Base-by-base conservation (phyloP, 2,888 invertebrate genomes). In the Pedicia rivosa region DNA sequence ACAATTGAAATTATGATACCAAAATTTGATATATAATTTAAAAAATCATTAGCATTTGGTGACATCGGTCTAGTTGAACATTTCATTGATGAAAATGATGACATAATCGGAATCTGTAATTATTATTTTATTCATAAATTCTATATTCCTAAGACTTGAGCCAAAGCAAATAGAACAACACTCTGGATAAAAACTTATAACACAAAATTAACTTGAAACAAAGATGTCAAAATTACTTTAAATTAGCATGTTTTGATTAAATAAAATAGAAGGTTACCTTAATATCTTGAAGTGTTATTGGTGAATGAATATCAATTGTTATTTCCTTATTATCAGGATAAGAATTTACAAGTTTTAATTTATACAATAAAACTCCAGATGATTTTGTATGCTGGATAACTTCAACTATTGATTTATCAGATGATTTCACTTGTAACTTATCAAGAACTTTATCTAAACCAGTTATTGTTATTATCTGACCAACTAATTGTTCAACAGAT, bases 361-460 rank as follows among this genome's bases (percentile, higher is more conserved):
- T 56, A 43, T 58, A 62, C 43, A 57, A 57, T 41, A 51, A 40
- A 24, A 52, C 41, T 34, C 59, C 59, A 37, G 56, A 54, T 14
- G 52, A 42, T 42, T 60, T 59, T 35, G 51, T 50, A 36, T 55
- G 47, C 35, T 49, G 47, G 20, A 50, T 50, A 24, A 61, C 47
- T 44, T 49, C 44, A 35, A 62, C 45, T 41, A 51, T 46, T 38
- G 51, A 50, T 35, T 50, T 34, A 49, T 62, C 52, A n/a, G 61
- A 60, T 44, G 62, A 43, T 45, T 51, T 54, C 9, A 62, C 59
- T 53, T 62, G 55, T 31, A 74, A 54, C 50, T 69, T 64, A 39
- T 67, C 61, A 39, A 77, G 55, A 14, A 74, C 67, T 48, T 63
- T 57, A 31, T 66, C 63, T 36, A 72, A 53, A 5, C 76, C 77